These are phyloP conservation scores for Nymphalis io DNA, from an alignment of 1,140 invertebrate genomes.

Conservation along the genomic window DNA sequence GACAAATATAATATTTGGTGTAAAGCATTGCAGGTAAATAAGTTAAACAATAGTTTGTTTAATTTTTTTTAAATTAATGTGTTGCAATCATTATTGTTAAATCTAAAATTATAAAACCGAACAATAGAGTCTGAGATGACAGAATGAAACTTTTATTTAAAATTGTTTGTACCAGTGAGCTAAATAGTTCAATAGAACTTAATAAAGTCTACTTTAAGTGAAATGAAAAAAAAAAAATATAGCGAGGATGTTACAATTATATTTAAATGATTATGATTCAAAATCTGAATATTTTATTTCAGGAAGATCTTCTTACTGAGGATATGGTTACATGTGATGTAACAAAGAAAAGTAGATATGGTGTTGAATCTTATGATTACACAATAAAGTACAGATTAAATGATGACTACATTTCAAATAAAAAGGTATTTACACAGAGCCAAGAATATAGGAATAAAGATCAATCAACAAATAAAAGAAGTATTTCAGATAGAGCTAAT, in stretches of 20 bases:
- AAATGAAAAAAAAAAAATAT: too few relatives aligned
- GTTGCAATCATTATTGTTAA: too few relatives aligned
- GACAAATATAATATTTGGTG: constrained; percentile 77
- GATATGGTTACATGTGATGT: constrained; percentile 76
- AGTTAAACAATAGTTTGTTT: not conserved
- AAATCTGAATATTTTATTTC: constrained; percentile 37
- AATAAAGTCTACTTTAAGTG: too few relatives aligned
- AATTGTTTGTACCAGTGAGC: too few relatives aligned
- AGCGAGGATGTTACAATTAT: too few relatives aligned
- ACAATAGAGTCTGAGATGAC: too few relatives aligned
- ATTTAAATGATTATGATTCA: not conserved
- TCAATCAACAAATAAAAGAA: constrained; percentile 80
- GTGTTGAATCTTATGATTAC: constrained; percentile 79
- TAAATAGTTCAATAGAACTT: too few relatives aligned
- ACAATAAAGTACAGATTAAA: constrained; percentile 78
- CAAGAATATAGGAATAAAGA: constrained; percentile 46
- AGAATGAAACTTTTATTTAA: too few relatives aligned
- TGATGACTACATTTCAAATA: constrained; percentile 62
- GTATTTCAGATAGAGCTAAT: constrained; percentile 82
- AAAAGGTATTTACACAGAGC: constrained; percentile 66
- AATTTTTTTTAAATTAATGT: too few relatives aligned
- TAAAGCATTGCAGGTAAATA: constrained; percentile 67
- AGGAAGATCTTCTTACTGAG: constrained; percentile 73
- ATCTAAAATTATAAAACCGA: too few relatives aligned
- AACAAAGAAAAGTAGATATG: constrained; percentile 70